Evolutionary conservation across 1,140 invertebrate genomes (phyloP).

Genomic region (Drosophila aff.): DNA sequence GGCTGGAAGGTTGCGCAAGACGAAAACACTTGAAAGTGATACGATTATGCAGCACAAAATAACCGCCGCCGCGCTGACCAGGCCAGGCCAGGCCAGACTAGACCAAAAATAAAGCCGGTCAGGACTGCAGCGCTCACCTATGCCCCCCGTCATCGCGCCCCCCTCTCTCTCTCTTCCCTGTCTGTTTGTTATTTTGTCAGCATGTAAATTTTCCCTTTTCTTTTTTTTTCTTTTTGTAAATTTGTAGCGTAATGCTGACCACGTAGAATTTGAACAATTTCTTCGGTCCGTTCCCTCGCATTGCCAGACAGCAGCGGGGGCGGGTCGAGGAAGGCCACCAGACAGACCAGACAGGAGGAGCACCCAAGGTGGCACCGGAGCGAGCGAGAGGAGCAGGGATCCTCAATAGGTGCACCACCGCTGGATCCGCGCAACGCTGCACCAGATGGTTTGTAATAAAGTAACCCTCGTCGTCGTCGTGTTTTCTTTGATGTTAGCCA

Average conservation of each 20-base stretch:
- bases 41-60: slow-evolving; percentile 79
- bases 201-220: slow-evolving; percentile 67
- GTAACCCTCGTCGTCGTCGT: slow-evolving; percentile 50
- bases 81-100: slow-evolving; percentile 35
- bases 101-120: slow-evolving; percentile 55
- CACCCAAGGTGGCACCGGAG: slow-evolving; percentile 10
- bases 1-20: slow-evolving; percentile 30
- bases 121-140: slow-evolving; percentile 22
- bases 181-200: slow-evolving; percentile 60
- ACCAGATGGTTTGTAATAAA: slow-evolving; percentile 70
- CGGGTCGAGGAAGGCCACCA: slow-evolving; percentile 43
- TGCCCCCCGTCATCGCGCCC: background rate
- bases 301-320: slow-evolving; percentile 57
- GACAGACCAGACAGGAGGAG: slow-evolving; percentile 34
- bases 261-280: slow-evolving; percentile 81
- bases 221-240: slow-evolving; percentile 65
- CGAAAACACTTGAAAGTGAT: slow-evolving; percentile 78
- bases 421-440: slow-evolving; percentile 22
- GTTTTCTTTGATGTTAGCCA: slow-evolving; percentile 31
- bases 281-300: slow-evolving; percentile 49
- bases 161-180: slow-evolving; percentile 1
- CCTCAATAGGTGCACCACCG: slow-evolving; percentile 62
- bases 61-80: slow-evolving; percentile 17
- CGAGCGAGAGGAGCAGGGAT: slow-evolving; percentile 42
- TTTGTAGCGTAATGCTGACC: slow-evolving; percentile 82